These are phyloP conservation scores for Perdita meconis DNA, from an alignment of 2,888 invertebrate species.

Conservation along the genomic window DNA sequence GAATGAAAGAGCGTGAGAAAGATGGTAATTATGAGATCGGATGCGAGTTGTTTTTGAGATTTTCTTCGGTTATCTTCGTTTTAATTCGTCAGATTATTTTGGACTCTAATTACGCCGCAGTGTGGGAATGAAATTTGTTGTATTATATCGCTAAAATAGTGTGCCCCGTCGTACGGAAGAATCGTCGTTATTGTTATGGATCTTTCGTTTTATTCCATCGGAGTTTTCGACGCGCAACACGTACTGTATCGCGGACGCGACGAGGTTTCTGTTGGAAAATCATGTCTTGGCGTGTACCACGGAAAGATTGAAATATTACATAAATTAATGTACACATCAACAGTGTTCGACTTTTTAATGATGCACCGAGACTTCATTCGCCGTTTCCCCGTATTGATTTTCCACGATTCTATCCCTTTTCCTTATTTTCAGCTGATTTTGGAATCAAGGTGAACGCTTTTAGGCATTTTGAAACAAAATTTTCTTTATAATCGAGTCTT, in stretches of 20 bases:
- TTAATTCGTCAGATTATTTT: constrained; percentile 26
- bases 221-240: constrained; percentile 40
- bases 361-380: too few relatives aligned
- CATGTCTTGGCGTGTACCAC: constrained; percentile 56
- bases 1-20: constrained; percentile 13
- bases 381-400: not conserved
- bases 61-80: constrained; percentile 30
- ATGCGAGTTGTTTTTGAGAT: constrained; percentile 44
- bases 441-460: too few relatives aligned
- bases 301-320: constrained; percentile 57
- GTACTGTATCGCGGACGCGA: constrained; percentile 41
- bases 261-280: constrained; percentile 34
- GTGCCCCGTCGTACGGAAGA: constrained; percentile 28
- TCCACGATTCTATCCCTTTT: not conserved
- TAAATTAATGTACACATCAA: constrained; percentile 58
- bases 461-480: too few relatives aligned
- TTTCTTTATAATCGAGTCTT: too few relatives aligned
- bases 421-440: too few relatives aligned
- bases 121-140: constrained; percentile 41
- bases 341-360: constrained; percentile 24
- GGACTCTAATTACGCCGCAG: constrained; percentile 33
- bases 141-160: constrained; percentile 42
- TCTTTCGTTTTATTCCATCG: constrained; percentile 30
- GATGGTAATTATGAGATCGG: constrained; percentile 34
- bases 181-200: constrained; percentile 37